Percentiles rank a stretch among this genome's conserved stretches.
Evolutionary conservation across 2,797 vertebrate genomes (phyloP).

Genomic region (Pipistrellus pygmaeus): DNA sequence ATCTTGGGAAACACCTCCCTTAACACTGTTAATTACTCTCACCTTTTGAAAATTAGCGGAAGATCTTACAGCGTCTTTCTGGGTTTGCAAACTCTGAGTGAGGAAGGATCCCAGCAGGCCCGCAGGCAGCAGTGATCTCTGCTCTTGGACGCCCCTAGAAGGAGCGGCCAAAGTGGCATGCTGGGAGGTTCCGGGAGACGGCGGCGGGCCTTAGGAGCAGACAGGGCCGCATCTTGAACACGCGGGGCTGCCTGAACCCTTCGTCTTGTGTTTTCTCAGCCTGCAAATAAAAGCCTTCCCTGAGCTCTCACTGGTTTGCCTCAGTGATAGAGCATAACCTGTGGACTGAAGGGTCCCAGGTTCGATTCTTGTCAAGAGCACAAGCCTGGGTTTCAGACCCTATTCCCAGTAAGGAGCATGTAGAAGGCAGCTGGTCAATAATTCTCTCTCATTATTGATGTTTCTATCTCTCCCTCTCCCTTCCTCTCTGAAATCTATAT

Average conservation of each 20-base stretch:
- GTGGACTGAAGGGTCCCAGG: too few relatives aligned
- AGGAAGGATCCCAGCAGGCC: background rate
- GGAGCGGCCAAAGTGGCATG: background rate
- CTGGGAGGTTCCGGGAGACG: background rate
- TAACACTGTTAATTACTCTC: background rate
- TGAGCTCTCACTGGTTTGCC: background rate
- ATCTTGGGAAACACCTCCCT: slow-evolving; percentile 1
- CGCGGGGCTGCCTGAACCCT: slow-evolving; percentile 1
- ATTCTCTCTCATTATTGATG: too few relatives aligned
- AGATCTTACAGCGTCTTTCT: background rate
- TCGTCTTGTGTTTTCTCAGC: slow-evolving; percentile 31
- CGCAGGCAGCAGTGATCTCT: background rate
- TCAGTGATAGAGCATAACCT: too few relatives aligned
- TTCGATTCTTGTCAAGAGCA: too few relatives aligned
- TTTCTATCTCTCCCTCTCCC: too few relatives aligned
- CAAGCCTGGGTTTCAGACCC: too few relatives aligned
- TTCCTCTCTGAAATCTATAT: too few relatives aligned
- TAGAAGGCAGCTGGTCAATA: too few relatives aligned
- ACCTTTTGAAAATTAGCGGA: background rate
- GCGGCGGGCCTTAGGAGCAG: background rate
- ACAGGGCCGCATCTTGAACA: background rate
- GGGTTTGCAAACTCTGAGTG: background rate
- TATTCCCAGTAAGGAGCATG: too few relatives aligned
- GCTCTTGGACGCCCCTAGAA: background rate
- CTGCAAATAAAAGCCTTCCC: slow-evolving; percentile 66